phyloP scores from a whole-genome alignment of 2,888 invertebrate species.

The Hymenopus coronatus region DNA sequence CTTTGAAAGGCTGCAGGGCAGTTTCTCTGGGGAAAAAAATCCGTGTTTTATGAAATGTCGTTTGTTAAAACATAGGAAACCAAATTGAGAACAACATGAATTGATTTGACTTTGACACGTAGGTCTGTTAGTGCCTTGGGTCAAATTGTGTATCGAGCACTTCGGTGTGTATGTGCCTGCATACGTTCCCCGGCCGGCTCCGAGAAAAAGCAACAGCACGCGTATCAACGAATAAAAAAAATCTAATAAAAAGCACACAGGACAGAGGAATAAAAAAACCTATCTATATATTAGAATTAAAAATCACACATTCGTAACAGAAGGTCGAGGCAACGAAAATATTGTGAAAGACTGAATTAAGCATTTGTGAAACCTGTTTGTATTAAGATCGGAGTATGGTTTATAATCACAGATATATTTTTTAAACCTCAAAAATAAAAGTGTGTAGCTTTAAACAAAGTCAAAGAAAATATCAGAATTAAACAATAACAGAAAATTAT shows the following conservation, averaged over 20 bases:
- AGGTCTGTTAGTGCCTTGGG: conserved; percentile 14
- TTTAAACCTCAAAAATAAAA: not conserved
- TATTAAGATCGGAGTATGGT: not conserved
- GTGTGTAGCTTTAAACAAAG: not conserved
- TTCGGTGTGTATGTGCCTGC: not conserved
- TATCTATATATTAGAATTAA: not conserved
- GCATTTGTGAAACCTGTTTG: not conserved
- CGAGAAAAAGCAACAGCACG: not conserved
- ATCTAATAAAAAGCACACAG: not conserved
- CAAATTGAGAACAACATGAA: conserved; percentile 15
- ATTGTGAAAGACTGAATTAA: not conserved
- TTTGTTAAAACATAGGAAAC: conserved; percentile 16
- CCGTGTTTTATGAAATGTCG: not conserved
- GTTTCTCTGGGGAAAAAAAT: conserved; percentile 2
- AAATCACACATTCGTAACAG: not conserved
- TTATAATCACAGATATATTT: not conserved
- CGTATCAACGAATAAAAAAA: not conserved
- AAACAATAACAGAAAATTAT: not conserved
- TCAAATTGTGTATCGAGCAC: conserved; percentile 12
- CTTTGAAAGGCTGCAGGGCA: not conserved
- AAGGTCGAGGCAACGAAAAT: not conserved
- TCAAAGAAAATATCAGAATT: too few species aligned
- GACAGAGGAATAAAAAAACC: not conserved
- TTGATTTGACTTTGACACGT: conserved; percentile 19
- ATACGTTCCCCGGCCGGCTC: not conserved